These are phyloP conservation scores for Sitta carolinensis DNA, from an alignment of 2,797 vertebrate species.

Conservation along the genomic window DNA sequence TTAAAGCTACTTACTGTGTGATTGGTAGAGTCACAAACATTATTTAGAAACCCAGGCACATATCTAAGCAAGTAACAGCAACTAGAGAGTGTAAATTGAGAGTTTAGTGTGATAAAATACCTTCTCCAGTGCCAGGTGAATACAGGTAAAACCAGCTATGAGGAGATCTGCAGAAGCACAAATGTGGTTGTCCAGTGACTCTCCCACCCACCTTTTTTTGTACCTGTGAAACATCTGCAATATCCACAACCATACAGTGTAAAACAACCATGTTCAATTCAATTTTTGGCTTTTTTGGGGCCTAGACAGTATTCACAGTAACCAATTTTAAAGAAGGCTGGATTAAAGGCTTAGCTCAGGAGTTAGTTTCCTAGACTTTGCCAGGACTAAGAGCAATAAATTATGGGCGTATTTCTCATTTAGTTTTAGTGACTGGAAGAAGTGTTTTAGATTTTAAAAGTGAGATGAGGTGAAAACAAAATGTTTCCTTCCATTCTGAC, in stretches of 20 bases:
- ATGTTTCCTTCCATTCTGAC: background rate
- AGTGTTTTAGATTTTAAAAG: background rate
- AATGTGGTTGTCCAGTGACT: background rate
- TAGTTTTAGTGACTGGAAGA: background rate
- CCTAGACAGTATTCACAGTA: background rate
- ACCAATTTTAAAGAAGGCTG: background rate
- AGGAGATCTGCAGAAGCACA: background rate
- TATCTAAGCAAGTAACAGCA: background rate
- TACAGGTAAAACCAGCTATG: background rate
- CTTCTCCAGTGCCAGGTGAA: background rate
- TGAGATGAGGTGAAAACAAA: background rate
- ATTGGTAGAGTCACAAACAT: background rate
- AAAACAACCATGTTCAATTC: background rate
- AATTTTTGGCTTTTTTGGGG: background rate
- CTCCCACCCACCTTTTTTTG: background rate
- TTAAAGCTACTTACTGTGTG: background rate
- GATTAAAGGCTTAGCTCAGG: background rate
- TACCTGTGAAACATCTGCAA: background rate
- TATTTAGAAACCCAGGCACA: background rate
- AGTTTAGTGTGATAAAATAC: background rate
- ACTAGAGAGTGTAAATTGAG: background rate
- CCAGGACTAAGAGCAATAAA: background rate
- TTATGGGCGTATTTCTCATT: background rate
- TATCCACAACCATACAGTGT: background rate
- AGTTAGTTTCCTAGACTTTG: background rate